These are phyloP conservation scores for Neodiprion virginianus DNA, from an alignment of 1,140 invertebrate genomes.

Conservation along the genomic window DNA sequence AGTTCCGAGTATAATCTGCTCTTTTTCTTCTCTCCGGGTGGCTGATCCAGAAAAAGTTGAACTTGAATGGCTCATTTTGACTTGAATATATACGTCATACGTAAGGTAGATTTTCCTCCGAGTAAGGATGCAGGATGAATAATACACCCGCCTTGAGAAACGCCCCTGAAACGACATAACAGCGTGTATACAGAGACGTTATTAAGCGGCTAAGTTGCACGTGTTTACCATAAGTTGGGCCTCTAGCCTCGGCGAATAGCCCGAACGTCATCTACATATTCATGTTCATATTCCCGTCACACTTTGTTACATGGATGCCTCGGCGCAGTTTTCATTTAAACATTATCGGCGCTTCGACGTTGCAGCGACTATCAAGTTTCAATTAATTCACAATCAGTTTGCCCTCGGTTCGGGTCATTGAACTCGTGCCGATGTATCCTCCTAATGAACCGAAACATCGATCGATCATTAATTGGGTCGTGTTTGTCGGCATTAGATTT, in stretches of 20 bases:
- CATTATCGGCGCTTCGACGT: too few species aligned
- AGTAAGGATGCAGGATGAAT: background rate
- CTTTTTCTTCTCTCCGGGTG: too few species aligned
- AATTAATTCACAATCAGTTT: too few species aligned
- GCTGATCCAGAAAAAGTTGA: background rate
- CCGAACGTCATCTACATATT: constrained; percentile 39
- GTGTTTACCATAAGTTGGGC: background rate
- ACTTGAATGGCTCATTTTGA: background rate
- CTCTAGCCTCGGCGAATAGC: constrained; percentile 12
- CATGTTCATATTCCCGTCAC: constrained; percentile 30
- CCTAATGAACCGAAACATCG: too few species aligned
- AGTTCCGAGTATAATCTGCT: too few species aligned
- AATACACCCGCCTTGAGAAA: background rate
- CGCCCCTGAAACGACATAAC: constrained; percentile 13
- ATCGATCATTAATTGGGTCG: too few species aligned
- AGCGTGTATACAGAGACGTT: constrained; percentile 23
- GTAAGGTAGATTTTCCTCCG: background rate
- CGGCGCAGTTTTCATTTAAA: too few species aligned
- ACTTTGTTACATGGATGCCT: background rate
- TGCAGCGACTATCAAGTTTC: too few species aligned
- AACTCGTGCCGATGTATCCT: too few species aligned
- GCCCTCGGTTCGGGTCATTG: too few species aligned
- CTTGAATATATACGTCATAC: background rate
- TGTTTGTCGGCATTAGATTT: too few species aligned
- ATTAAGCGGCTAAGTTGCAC: constrained; percentile 17